Evolutionary conservation across 2,113 vertebrate genomes (phyloP), one percentile per base, ranked within the genome.

Genomic region (Perca flavescens): DNA sequence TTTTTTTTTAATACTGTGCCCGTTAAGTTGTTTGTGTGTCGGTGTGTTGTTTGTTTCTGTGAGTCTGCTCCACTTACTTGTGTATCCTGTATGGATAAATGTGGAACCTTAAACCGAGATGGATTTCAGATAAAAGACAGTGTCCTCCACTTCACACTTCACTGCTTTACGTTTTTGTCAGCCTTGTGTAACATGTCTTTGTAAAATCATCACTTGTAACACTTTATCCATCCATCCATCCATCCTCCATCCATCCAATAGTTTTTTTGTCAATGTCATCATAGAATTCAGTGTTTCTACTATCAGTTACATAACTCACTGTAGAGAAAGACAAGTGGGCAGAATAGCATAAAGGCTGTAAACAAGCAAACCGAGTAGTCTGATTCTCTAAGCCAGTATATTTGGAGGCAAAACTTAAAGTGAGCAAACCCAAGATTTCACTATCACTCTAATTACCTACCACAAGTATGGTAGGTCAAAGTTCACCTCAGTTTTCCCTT

Each of bases 1-100:
- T 80, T 77, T 79, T 19, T 25, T 40, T 34, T 43, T 43, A 85
- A 64, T 62, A 60, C 72, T 66, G 70, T 60, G 61, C 46, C 43
- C 0, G 2, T 79, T 83, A 64, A 61, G 49, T 31, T 74, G 70
- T 75, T 14, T 57, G 47, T 54, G 21, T 58, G 16, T 56, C 16
- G 19, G 36, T 64, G 69, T 75, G 36, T 57, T 34, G 70, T 83
- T 73, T 64, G 67, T 31, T 12, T 17, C n/a, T 34, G 15, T 52
- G 14, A 13, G 8, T 54, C 21, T 52, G 25, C 53, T 52, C 31
- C 70, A 71, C 52, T 68, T 50, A 2, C 17, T n/a, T 5, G 12
- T 62, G 19, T 56, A 22, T 74, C 60, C 16, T 49, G 3, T 14
- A 40, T 1, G 1, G 47, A 11, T 5, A n/a, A 34, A 56, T n/a